Evolutionary conservation across 2,113 vertebrate genomes (phyloP).

Genomic region (Platysteira castanea): DNA sequence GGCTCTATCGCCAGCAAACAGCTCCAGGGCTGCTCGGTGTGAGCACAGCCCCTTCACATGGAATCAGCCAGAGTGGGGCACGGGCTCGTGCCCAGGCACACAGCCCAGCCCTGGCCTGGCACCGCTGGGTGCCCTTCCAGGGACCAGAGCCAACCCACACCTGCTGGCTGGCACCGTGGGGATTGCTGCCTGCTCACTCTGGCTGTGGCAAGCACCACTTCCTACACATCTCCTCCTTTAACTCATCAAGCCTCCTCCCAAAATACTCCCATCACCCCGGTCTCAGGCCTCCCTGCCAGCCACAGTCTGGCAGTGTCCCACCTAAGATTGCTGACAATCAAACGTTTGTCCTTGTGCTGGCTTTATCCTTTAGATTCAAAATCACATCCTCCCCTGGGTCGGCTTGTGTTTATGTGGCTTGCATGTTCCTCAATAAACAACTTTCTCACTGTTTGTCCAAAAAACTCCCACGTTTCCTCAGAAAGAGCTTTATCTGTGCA

Average conservation of each 20-base stretch:
- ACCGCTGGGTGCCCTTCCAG: not conserved
- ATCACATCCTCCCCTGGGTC: accelerated
- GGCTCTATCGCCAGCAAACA: not conserved
- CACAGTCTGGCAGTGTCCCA: not conserved
- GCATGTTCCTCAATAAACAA: not conserved
- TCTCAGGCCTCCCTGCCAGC: not conserved
- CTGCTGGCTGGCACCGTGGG: not conserved
- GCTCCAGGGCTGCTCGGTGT: not conserved
- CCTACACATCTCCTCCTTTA: not conserved
- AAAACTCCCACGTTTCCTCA: not conserved
- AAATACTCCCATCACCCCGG: accelerated
- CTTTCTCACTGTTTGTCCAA: not conserved
- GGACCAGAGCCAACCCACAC: accelerated
- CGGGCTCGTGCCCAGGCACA: accelerated
- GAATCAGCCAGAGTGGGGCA: accelerated
- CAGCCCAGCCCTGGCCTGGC: not conserved
- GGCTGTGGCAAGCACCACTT: not conserved
- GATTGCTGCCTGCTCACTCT: not conserved
- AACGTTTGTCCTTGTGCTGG: not conserved
- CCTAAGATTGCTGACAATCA: not conserved
- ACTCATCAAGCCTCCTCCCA: not conserved
- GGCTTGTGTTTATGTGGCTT: not conserved
- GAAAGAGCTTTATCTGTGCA: not conserved
- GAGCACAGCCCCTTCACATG: accelerated
- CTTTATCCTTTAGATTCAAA: not conserved